A percentile compares a stretch with the other conserved stretches of the same genome.
phyloP scores from a whole-genome alignment of 2,888 invertebrate species.

The Mylabris sibirica region DNA sequence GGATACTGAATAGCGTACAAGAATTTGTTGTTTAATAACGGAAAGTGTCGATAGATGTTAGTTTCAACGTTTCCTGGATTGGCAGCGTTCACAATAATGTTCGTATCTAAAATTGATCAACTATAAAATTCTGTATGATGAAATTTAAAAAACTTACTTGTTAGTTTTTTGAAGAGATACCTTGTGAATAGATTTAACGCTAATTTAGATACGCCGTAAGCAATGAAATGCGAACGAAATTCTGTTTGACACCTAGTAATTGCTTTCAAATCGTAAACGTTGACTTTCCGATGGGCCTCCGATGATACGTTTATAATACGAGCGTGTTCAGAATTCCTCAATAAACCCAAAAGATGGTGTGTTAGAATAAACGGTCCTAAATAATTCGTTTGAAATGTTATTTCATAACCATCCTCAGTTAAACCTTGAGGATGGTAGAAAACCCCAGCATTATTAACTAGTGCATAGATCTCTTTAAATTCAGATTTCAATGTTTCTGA shows the following conservation, averaged over 20 bases:
- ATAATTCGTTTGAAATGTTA: constrained; percentile 66
- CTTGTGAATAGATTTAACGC: constrained; percentile 57
- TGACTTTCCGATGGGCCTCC: constrained; percentile 58
- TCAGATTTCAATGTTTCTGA: constrained; percentile 52
- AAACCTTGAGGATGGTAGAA: constrained; percentile 63
- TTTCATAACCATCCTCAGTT: constrained; percentile 64
- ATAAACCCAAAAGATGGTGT: constrained; percentile 59
- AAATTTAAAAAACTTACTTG: constrained; percentile 47
- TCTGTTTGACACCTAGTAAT: constrained; percentile 49
- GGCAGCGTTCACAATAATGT: constrained; percentile 58
- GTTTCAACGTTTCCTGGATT: constrained; percentile 63
- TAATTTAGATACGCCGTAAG: constrained; percentile 59
- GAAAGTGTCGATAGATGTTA: constrained; percentile 57
- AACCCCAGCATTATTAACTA: constrained; percentile 66
- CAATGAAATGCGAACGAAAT: constrained; percentile 54
- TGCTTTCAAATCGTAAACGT: constrained; percentile 55
- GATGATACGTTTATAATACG: constrained; percentile 63
- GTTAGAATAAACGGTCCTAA: constrained; percentile 63
- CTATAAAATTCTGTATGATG: neutral
- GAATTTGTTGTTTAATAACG: constrained; percentile 53
- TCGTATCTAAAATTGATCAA: constrained; percentile 48
- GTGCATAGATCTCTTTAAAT: constrained; percentile 57
- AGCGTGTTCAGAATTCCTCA: constrained; percentile 57
- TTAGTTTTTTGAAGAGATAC: constrained; percentile 53
- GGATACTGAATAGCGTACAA: constrained; percentile 59